Evolutionary conservation across 2,113 vertebrate genomes (phyloP).

Genomic region (Oryzias woworae): DNA sequence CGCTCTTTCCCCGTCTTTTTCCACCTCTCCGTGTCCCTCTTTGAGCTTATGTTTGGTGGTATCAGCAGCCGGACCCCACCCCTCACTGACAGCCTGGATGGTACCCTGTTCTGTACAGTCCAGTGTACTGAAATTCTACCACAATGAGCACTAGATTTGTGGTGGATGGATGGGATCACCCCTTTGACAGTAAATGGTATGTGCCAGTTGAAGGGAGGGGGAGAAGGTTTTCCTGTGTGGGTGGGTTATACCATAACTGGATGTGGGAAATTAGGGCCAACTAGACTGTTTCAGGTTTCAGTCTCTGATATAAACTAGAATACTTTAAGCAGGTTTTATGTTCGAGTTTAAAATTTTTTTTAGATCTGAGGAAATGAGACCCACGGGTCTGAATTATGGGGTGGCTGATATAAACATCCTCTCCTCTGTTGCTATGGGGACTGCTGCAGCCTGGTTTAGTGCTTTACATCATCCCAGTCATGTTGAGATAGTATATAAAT

Average conservation of each 20-base stretch:
- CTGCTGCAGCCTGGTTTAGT: slow-evolving; percentile 70
- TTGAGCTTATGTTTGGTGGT: slow-evolving; percentile 66
- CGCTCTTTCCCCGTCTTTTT: slow-evolving; percentile 53
- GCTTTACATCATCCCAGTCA: slow-evolving; percentile 37
- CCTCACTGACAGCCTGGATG: slow-evolving; percentile 78
- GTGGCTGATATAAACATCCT: slow-evolving; percentile 44
- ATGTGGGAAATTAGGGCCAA: slow-evolving; percentile 27
- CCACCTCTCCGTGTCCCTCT: slow-evolving; percentile 57
- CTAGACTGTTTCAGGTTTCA: slow-evolving; percentile 21
- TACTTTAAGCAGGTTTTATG: slow-evolving; percentile 1
- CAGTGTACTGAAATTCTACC: slow-evolving; percentile 77
- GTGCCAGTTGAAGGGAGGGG: slow-evolving; percentile 65
- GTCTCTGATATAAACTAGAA: neutral
- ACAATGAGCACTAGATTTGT: slow-evolving; percentile 69
- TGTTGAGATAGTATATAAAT: neutral
- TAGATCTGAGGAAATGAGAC: neutral
- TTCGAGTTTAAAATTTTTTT: slow-evolving; percentile 1
- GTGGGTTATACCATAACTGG: slow-evolving; percentile 68
- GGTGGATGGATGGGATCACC: slow-evolving; percentile 59
- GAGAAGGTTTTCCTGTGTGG: slow-evolving; percentile 41
- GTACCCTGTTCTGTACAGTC: slow-evolving; percentile 73
- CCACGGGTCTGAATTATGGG: neutral
- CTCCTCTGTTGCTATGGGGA: slow-evolving; percentile 81
- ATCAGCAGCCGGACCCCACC: slow-evolving; percentile 78
- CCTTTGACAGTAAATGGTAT: slow-evolving; percentile 72